Evolutionary conservation across 2,888 invertebrate genomes (phyloP).

Genomic region (Melinaea menophilus): DNA sequence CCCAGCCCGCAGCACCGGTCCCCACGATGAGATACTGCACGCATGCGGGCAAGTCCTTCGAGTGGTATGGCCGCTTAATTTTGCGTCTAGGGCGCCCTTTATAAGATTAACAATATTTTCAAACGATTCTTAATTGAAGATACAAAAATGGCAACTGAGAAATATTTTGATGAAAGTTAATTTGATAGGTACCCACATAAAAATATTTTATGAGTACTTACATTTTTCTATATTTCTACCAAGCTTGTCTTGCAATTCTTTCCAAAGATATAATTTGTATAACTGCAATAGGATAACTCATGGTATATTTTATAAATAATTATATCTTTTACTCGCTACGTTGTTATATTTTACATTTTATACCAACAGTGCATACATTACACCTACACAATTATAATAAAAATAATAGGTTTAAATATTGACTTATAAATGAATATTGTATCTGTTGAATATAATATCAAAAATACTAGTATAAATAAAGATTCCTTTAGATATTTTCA

Average conservation of each 20-base stretch:
- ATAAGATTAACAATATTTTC: background rate
- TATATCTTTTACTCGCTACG: too few species aligned
- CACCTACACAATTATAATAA: too few species aligned
- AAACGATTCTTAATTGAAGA: background rate
- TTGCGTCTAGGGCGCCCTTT: slow-evolving; percentile 58
- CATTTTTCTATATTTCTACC: slow-evolving; percentile 45
- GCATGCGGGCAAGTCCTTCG: slow-evolving; percentile 57
- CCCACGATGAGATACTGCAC: slow-evolving; percentile 69
- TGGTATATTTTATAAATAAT: too few species aligned
- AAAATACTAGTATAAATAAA: too few species aligned
- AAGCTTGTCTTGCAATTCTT: slow-evolving; percentile 36
- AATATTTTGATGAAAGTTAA: background rate
- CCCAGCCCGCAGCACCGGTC: slow-evolving; percentile 63
- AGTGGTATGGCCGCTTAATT: slow-evolving; percentile 49
- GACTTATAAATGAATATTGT: too few species aligned
- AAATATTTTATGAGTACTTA: slow-evolving; percentile 41
- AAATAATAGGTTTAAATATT: too few species aligned
- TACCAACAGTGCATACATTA: too few species aligned
- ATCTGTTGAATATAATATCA: too few species aligned
- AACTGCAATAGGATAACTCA: slow-evolving; percentile 43
- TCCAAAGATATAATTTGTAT: slow-evolving; percentile 53
- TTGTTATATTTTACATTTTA: too few species aligned
- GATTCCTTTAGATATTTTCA: background rate
- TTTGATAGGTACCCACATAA: too few species aligned
- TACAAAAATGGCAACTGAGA: background rate